Base-by-base conservation (phyloP, 2,113 vertebrate genomes). In the Silurus meridionalis region DNA sequence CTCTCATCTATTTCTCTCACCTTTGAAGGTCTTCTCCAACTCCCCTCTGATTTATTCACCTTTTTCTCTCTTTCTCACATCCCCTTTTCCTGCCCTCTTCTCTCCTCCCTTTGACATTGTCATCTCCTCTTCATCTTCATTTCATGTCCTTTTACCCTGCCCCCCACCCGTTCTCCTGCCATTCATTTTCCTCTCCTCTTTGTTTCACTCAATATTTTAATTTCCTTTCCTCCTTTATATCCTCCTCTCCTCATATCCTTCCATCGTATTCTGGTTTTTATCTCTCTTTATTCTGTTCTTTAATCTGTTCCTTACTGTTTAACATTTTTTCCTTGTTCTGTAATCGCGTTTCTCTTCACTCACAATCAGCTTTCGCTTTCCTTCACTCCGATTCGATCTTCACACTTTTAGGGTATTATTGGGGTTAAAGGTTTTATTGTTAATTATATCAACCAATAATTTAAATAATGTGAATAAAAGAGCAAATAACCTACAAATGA, bases 201-300 rank as follows among this genome's bases (percentile, higher is more conserved):
- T 80, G 15, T 60, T 80, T 80, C 58, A 79, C 25, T 58, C 55
- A 7, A 50, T 58, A 58, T 60, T 80, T 80, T 80, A 46, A 60
- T 80, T 80, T 80, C 57, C 78, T 80, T 28, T 60, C n/a, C 55
- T 80, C 55, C 60, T 60, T 60, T 19, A 60, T 80, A 80, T 21
- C 78, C 55, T 80, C 25, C 55, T 60, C 25, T 46, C 57, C 17
- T 80, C 78, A 11, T 60, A 80, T 80, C 53, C 53, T 58, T 80
- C 60, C 28, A 80, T 60, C 78, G 46, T 9, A 0, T 60, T 60
- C 14, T 28, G 9, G 57, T 79, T 79, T 37, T 28, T 77, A 48
- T 37, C 25, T 46, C 75, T 83, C 37, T 37, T 37, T 83, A 63
- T 57, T 52, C 61, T 61, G 63, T 67, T 71, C 60, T 83, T 86